Conservation (phyloP, 2,113 vertebrate species). For the Otolemur garnettii region DNA sequence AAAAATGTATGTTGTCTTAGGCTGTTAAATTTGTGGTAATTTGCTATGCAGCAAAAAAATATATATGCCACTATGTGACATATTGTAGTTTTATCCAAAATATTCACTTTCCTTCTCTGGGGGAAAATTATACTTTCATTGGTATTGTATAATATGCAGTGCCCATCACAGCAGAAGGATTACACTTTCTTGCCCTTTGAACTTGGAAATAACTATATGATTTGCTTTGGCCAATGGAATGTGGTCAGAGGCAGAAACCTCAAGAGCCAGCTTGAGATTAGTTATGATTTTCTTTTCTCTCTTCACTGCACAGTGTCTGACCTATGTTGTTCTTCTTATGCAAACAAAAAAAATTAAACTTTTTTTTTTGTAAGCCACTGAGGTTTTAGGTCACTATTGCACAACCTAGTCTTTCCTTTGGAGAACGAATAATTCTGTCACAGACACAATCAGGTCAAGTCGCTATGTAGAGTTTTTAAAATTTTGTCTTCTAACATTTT, state of each 20-base stretch:
- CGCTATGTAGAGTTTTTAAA: slow-evolving; percentile 2
- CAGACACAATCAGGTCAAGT: background rate
- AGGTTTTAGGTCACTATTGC: background rate
- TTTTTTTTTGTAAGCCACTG: background rate
- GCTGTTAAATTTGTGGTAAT: background rate
- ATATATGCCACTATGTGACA: background rate
- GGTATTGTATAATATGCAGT: background rate
- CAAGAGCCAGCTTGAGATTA: background rate
- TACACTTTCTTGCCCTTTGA: background rate
- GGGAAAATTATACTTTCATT: background rate
- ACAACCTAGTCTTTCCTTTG: background rate
- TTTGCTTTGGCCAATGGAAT: background rate
- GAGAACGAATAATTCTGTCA: slow-evolving; percentile 9
- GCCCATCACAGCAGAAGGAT: background rate
- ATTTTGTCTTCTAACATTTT: background rate
- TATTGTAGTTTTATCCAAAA: slow-evolving; percentile 22
- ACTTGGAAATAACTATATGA: background rate
- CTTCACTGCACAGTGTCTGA: background rate
- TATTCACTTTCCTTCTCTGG: background rate
- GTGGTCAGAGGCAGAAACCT: background rate
- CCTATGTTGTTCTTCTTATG: background rate
- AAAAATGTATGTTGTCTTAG: background rate
- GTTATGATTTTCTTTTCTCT: background rate
- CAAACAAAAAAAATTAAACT: background rate
- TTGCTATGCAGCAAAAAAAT: background rate